Percentiles rank a stretch among this genome's conserved stretches.
phyloP scores from a whole-genome alignment of 1,140 invertebrate genomes.

The Caenorhabditis briggsae region DNA sequence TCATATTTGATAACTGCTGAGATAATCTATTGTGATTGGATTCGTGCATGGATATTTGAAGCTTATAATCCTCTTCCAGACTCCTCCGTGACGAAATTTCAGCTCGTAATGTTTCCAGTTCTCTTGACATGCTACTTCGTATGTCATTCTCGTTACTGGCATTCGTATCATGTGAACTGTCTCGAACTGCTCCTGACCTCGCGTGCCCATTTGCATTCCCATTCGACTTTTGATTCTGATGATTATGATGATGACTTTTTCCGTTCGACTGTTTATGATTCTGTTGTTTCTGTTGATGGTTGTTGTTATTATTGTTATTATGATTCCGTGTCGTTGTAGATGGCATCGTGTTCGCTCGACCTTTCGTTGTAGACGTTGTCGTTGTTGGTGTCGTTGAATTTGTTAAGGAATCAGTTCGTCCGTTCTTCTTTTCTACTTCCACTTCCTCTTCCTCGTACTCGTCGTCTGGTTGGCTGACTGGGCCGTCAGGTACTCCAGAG shows the following conservation, averaged over 20 bases:
- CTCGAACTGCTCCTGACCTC: background rate
- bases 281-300: background rate
- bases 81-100: constrained; percentile 5
- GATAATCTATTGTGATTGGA: constrained; percentile 91
- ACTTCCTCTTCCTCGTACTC: constrained; percentile 2
- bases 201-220: constrained; percentile 45
- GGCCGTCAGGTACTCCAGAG: background rate
- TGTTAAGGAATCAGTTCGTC: constrained; percentile 33
- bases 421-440: constrained; percentile 9
- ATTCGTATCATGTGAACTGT: constrained; percentile 49
- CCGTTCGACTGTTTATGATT: constrained; percentile 39
- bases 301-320: constrained; percentile 17
- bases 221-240: constrained; percentile 11
- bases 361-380: constrained; percentile 30
- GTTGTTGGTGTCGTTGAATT: background rate
- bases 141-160: constrained; percentile 26
- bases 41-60: constrained; percentile 28
- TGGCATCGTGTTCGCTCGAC: constrained; percentile 29
- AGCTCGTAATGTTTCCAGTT: constrained; percentile 36
- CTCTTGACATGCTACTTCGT: constrained; percentile 46
- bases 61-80: constrained; percentile 33
- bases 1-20: constrained; percentile 90
- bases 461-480: background rate
- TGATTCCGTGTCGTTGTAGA: constrained; percentile 14
- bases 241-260: constrained; percentile 21